Evolutionary conservation across 2,797 vertebrate species (phyloP).

Genomic region (Gobionotothen gibberifrons): DNA sequence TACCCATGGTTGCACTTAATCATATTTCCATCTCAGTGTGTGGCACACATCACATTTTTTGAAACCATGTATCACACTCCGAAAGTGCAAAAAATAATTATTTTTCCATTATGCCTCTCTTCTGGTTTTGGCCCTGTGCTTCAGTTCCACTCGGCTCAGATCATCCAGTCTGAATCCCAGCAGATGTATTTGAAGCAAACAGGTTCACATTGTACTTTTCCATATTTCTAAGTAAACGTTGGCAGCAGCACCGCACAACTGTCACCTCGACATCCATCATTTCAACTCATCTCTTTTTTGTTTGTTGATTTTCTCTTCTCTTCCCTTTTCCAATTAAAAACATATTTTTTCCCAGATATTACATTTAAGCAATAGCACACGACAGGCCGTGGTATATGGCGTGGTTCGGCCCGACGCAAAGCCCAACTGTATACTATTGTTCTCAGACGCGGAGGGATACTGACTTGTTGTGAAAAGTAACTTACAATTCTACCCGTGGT

Average conservation of each 20-base stretch:
- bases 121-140: conserved; percentile 56
- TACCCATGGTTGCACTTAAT: not conserved
- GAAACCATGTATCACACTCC: conserved; percentile 16
- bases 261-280: conserved; percentile 26
- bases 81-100: conserved; percentile 34
- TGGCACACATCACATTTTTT: conserved; percentile 18
- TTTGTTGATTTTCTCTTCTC: not conserved
- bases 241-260: conserved; percentile 5
- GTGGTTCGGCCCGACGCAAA: no score
- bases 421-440: no score
- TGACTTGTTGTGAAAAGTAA: no score
- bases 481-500: no score
- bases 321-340: not conserved
- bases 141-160: conserved; percentile 34
- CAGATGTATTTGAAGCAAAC: conserved; percentile 46
- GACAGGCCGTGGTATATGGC: no score
- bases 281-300: not conserved
- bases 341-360: not conserved
- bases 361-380: no score
- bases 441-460: no score
- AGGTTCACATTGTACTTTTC: conserved; percentile 40
- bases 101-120: conserved; percentile 37
- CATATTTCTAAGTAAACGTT: conserved; percentile 31
- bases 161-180: conserved; percentile 30
- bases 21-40: conserved; percentile 7